Evolutionary conservation across 2,888 invertebrate species (phyloP).

Genomic region (Agonopterix alstromeriana): DNA sequence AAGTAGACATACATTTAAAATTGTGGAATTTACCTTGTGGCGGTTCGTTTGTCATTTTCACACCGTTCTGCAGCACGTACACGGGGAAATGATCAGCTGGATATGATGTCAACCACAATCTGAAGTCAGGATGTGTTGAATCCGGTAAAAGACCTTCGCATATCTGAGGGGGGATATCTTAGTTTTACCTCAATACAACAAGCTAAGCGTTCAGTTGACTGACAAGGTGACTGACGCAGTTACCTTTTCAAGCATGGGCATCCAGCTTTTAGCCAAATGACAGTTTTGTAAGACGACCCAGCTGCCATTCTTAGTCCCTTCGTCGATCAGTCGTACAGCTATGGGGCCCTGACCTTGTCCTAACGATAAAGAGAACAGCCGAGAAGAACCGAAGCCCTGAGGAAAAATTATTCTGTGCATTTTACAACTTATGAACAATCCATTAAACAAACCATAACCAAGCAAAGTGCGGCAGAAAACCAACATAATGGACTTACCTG

Average conservation of each 20-base stretch:
- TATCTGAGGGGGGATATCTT: conserved; percentile 64
- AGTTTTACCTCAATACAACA: no score
- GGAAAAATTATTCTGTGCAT: conserved; percentile 1
- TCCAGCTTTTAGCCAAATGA: conserved; percentile 96
- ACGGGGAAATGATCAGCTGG: conserved; percentile 95
- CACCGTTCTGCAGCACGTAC: conserved; percentile 92
- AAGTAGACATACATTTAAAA: no score
- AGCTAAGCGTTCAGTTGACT: no score
- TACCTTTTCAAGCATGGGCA: conserved; percentile 92
- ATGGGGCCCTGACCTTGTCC: conserved; percentile 96
- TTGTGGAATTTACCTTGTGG: conserved; percentile 81
- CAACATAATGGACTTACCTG: conserved; percentile 60
- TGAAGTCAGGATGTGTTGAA: conserved; percentile 91
- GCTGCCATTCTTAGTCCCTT: conserved; percentile 88
- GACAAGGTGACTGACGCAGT: neutral
- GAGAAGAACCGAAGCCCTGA: conserved; percentile 84
- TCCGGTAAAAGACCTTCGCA: conserved; percentile 90
- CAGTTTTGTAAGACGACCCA: conserved; percentile 98
- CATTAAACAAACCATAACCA: no score
- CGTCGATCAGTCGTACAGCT: conserved; percentile 90
- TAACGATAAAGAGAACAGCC: conserved; percentile 88
- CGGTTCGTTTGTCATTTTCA: conserved; percentile 98
- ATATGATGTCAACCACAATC: conserved; percentile 96
- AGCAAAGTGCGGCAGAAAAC: no score
- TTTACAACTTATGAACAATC: no score